Evolutionary conservation across 2,888 invertebrate species (phyloP), one percentile per base, ranked within the genome.

Genomic region (Drosophila paracracens): DNA sequence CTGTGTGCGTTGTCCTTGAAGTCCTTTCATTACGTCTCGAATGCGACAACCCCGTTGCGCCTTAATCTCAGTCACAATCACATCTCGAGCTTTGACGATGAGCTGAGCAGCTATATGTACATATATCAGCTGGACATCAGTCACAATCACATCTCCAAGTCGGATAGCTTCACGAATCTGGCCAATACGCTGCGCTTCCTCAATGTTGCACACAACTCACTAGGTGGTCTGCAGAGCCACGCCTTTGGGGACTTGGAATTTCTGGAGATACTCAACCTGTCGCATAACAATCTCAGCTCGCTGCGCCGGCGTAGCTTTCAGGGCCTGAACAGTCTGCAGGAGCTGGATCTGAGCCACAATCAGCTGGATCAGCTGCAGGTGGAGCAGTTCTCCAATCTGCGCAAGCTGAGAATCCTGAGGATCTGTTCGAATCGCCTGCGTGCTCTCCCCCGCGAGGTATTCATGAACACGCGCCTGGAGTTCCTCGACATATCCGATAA

Each of bases 401-500:
- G 95, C 79, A 96, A 95, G 82, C 93, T 97, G 66, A 94, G 97
- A 68, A 95, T 96, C 74, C 92, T 98, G 48, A 95, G 96, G 92
- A 92, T 98, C 71, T 95, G 95, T 76, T 94, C 95, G 70, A 97
- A 97, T 92, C 95, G 95, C 76, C 93, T 98, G 76, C 95, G 95
- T 85, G 95, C 96, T 16, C 93, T 97, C 48, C 96, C 97, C 0
- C 94, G 96, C 66, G 97, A 97, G 80, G 95, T 96, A 8, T 97
- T 97, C 91, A 95, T 96, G 91, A 96, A 96, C 77, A 97, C 97
- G 0, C 95, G 96, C 25, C 93, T 97, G 60, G 97, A 97, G 91
- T 96, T 96, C 92, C 93, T 98, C 58, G 97, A 97, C 91, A 94
- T 98, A 77, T 96, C 96, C 78, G 94, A 94, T 79, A 97, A 98